Evolutionary conservation across 30 jellyfish, hydroid and myxozoan species (phyloP).

Genomic region (Turritopsis dohrnii): DNA sequence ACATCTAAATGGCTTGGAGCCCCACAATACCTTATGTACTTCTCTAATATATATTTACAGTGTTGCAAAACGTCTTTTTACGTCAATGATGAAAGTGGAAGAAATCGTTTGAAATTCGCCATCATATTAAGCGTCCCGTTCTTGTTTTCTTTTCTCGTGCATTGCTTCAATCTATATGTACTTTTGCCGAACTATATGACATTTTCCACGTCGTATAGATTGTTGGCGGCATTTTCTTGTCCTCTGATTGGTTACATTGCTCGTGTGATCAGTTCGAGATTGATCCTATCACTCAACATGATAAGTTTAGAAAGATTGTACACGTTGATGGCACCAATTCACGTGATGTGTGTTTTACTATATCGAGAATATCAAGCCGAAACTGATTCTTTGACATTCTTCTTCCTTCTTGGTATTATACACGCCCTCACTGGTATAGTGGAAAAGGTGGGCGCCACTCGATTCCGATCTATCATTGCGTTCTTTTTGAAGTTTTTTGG

Average conservation of each 20-base stretch:
- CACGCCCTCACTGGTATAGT: background rate
- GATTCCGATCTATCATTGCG: too few species aligned
- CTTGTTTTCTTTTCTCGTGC: background rate
- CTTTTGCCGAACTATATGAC: background rate
- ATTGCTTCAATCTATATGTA: background rate
- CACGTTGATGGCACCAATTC: background rate
- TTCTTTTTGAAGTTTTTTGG: background rate
- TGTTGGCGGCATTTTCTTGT: background rate
- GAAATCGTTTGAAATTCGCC: background rate
- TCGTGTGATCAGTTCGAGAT: background rate
- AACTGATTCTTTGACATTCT: background rate
- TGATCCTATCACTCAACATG: background rate
- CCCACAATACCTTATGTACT: background rate
- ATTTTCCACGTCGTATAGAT: background rate
- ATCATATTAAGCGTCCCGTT: background rate
- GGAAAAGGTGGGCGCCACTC: background rate
- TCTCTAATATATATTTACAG: background rate
- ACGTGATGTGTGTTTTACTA: background rate
- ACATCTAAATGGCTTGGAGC: background rate
- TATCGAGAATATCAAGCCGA: background rate
- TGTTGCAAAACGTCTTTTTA: background rate
- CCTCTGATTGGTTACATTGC: background rate
- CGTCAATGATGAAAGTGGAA: background rate
- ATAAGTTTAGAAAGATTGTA: background rate
- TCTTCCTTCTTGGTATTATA: background rate